Percentiles rank a stretch among this genome's conserved stretches.
Evolutionary conservation across 2,113 vertebrate species (phyloP).

Genomic region (Triplophysa siluroides): DNA sequence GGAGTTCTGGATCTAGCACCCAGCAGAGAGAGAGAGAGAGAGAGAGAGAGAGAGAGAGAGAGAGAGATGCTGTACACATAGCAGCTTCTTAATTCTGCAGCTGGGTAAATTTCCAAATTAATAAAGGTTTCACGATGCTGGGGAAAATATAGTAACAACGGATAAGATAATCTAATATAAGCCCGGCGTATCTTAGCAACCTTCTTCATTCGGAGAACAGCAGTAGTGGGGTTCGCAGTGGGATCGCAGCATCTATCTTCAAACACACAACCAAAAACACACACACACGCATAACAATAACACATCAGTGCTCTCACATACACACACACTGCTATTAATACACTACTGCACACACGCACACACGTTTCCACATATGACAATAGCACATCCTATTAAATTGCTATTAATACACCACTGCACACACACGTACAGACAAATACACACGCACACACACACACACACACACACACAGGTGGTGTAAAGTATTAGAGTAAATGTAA

Average conservation of each 20-base stretch:
- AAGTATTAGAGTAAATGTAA: no score
- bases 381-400: no score
- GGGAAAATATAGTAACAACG: slow-evolving; percentile 79
- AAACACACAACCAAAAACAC: slow-evolving; percentile 68
- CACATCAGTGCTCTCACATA: slow-evolving; percentile 32
- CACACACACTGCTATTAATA: slow-evolving; percentile 45
- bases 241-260: slow-evolving; percentile 70
- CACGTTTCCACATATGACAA: no score
- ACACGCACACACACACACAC: no score
- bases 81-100: slow-evolving; percentile 67
- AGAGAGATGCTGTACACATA: slow-evolving; percentile 47
- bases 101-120: slow-evolving; percentile 76
- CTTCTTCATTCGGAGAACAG: slow-evolving; percentile 76
- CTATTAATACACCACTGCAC: no score
- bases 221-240: slow-evolving; percentile 69
- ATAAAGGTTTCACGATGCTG: slow-evolving; percentile 70
- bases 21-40: slow-evolving; percentile 34
- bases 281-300: neutral
- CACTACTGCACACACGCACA: slow-evolving; percentile 44
- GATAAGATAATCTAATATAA: slow-evolving; percentile 81
- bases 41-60: slow-evolving; percentile 30
- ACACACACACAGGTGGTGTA: no score
- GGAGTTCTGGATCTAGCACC: slow-evolving; percentile 36
- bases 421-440: no score
- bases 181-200: slow-evolving; percentile 81